Evolutionary conservation across 2,797 vertebrate genomes (phyloP), one percentile per base, ranked within the genome.

Genomic region (Acanthornis magna): DNA sequence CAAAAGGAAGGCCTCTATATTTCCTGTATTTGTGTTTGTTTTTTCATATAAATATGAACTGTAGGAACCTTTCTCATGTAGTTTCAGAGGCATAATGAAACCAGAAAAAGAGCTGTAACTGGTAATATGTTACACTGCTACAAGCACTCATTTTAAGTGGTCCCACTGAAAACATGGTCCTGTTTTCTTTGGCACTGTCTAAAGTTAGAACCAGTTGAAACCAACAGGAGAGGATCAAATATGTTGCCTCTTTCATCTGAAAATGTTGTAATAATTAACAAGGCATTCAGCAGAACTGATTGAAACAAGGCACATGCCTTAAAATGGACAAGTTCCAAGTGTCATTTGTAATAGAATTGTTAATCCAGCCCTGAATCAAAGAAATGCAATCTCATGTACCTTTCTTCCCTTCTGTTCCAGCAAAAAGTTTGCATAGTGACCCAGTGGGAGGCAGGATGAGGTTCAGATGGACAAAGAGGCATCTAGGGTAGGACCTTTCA

Each of bases 161-260:
- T 78, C 88, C 77, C 84, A 45, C 40, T 68, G 89, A 96, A 88
- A 94, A 68, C 7, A 0, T 47, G 17, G n/a, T 60, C 32, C 22
- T 95, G 60, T 94, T 96, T 93, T 85, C 47, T 87, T 94, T 95
- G 96, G 87, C 95, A 89, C 48, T 22, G 14, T 82, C 40, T 32
- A 18, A 43, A 73, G 47, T 43, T 86, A 86, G 58, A 95, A 72
- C 32, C 23, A 51, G 23, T 30, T 65, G 43, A 88, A 92, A 58
- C 10, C 50, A 71, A 67, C 1, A 71, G n/a, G 16, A 65, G 17
- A 17, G 45, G 45, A 91, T 94, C 67, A 73, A 94, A 62, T 87
- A 26, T 45, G 43, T 82, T 84, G 30, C 78, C 32, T 73, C 43
- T 89, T 94, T 94, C 63, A 78, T 92, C 78, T 85, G n/a, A 76